phyloP scores from a whole-genome alignment of 2,888 invertebrate species.

The Acronicta alni region DNA sequence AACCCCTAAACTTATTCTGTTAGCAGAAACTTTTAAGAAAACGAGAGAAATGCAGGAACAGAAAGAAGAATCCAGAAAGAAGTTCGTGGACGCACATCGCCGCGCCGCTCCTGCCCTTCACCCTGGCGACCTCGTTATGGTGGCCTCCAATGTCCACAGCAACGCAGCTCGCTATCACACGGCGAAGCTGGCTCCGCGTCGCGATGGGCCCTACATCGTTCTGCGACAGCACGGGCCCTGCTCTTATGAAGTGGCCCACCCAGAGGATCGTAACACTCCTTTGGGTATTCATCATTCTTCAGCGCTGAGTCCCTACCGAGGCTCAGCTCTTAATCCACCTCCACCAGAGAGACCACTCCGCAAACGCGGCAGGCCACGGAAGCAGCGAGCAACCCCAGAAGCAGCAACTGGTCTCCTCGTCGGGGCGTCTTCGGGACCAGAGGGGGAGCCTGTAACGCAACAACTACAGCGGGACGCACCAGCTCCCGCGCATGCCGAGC shows the following conservation, averaged over 20 bases:
- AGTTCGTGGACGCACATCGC: conserved; percentile 15
- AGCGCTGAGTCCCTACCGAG: conserved; percentile 27
- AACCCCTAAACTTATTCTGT: conserved; percentile 15
- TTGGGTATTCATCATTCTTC: conserved; percentile 43
- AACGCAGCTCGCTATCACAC: conserved; percentile 7
- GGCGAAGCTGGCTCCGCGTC: conserved; percentile 7
- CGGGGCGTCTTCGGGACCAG: too few species aligned
- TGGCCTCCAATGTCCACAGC: neutral
- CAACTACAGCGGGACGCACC: too few species aligned
- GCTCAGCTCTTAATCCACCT: conserved; percentile 7
- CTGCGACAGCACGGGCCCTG: conserved; percentile 6
- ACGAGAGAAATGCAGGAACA: conserved; percentile 32
- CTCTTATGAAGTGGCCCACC: conserved; percentile 17
- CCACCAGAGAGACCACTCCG: conserved; percentile 30
- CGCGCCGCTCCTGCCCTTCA: conserved; percentile 18
- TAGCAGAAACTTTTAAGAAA: conserved; percentile 19
- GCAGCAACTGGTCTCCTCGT: too few species aligned
- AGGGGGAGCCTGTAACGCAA: too few species aligned
- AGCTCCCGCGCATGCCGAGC: too few species aligned
- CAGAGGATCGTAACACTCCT: conserved; percentile 4
- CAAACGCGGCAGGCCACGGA: too few species aligned
- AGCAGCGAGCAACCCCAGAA: too few species aligned
- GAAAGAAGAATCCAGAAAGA: conserved; percentile 38
- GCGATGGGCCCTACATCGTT: conserved; percentile 15
- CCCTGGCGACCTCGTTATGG: conserved; percentile 21